These are phyloP conservation scores for Pandion haliaetus DNA, from an alignment of 2,113 vertebrate species.

Conservation along the genomic window DNA sequence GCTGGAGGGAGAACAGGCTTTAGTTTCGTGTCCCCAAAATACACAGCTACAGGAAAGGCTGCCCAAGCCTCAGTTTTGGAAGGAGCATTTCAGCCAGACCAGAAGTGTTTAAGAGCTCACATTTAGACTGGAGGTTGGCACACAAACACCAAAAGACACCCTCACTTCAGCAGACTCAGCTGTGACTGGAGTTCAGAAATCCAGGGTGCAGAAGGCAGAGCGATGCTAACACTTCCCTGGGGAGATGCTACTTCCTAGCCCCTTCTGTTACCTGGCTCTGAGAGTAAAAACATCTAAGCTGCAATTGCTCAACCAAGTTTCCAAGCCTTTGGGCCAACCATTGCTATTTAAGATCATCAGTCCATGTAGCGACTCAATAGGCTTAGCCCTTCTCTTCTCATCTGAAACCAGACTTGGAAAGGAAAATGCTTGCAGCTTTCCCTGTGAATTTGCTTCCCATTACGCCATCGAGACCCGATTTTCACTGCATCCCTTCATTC, in stretches of 20 bases:
- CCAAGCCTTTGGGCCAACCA: neutral
- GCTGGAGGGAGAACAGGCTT: neutral
- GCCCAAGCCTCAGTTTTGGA: neutral
- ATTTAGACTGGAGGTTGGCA: neutral
- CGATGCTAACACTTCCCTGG: neutral
- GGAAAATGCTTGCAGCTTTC: neutral
- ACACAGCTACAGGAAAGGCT: neutral
- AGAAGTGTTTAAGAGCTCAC: neutral
- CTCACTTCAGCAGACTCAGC: neutral
- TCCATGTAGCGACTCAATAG: neutral
- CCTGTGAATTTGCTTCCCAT: neutral
- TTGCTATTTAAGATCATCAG: neutral
- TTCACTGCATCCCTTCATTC: neutral
- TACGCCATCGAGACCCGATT: accelerated
- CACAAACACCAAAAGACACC: neutral
- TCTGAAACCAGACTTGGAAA: neutral
- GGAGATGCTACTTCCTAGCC: neutral
- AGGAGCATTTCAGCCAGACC: neutral
- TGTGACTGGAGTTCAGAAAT: neutral
- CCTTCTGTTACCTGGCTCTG: neutral
- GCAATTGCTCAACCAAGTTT: neutral
- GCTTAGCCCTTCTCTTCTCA: neutral
- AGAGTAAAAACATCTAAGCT: neutral
- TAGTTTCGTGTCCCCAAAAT: neutral
- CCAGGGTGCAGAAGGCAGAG: neutral